A percentile compares a stretch with the other conserved stretches of the same genome.
Evolutionary conservation across 2,797 vertebrate genomes (phyloP).

Genomic region (Poecilia gillii): DNA sequence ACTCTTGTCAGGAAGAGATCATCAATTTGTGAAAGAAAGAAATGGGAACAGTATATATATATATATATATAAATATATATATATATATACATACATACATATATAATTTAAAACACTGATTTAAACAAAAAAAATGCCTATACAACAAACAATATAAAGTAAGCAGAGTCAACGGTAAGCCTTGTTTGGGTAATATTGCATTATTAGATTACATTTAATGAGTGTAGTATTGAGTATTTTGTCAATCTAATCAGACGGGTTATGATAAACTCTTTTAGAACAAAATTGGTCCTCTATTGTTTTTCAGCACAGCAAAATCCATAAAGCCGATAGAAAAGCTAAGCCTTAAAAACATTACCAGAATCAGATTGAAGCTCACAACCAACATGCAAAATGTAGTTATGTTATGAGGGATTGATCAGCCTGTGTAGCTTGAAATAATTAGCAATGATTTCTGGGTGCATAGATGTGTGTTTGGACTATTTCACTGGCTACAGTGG

Average conservation of each 20-base stretch:
- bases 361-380: slow-evolving; percentile 87
- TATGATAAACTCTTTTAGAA: slow-evolving; percentile 76
- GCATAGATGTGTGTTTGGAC: slow-evolving; percentile 40
- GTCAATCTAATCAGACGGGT: slow-evolving; percentile 73
- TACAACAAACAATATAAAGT: slow-evolving; percentile 23
- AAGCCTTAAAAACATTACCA: slow-evolving; percentile 90
- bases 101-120: slow-evolving; percentile 50
- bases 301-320: slow-evolving; percentile 84
- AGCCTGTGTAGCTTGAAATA: slow-evolving; percentile 90
- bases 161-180: slow-evolving; percentile 54
- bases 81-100: slow-evolving; percentile 7
- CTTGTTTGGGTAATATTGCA: slow-evolving; percentile 53
- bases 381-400: slow-evolving; percentile 89
- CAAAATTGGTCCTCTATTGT: slow-evolving; percentile 70
- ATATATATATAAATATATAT: not conserved
- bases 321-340: slow-evolving; percentile 88
- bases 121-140: slow-evolving; percentile 53
- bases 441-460: slow-evolving; percentile 93
- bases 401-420: slow-evolving; percentile 95
- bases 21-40: slow-evolving; percentile 59
- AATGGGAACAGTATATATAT: slow-evolving; percentile 7
- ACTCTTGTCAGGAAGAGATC: slow-evolving; percentile 63
- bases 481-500: slow-evolving; percentile 24
- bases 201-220: slow-evolving; percentile 77
- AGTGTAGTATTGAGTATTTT: slow-evolving; percentile 76